These are phyloP conservation scores for Diploscapter pachys DNA, from an alignment of 1,140 invertebrate species.

Conservation along the genomic window DNA sequence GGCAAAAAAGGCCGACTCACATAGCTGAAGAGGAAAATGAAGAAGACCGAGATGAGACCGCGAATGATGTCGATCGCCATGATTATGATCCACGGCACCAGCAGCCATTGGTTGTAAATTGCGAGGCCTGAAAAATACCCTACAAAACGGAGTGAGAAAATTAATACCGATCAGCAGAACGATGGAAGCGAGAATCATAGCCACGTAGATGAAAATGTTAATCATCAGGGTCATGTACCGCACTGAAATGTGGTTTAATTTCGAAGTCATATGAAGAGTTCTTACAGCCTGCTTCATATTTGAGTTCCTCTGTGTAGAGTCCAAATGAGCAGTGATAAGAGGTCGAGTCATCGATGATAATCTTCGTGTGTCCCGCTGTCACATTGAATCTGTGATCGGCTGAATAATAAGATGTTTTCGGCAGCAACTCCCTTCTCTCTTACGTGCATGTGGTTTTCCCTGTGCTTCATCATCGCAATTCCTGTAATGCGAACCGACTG, in stretches of 20 bases:
- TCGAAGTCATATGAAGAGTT: neutral
- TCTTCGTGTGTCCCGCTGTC: slow-evolving; percentile 46
- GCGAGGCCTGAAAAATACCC: slow-evolving; percentile 22
- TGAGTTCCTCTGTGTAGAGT: slow-evolving; percentile 57
- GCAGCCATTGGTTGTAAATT: slow-evolving; percentile 50
- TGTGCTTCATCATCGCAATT: slow-evolving; percentile 54
- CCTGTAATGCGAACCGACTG: slow-evolving; percentile 38
- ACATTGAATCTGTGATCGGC: slow-evolving; percentile 54
- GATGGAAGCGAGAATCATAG: slow-evolving; percentile 49
- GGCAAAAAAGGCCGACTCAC: slow-evolving; percentile 32
- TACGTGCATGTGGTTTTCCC: slow-evolving; percentile 50
- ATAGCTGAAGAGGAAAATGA: slow-evolving; percentile 55
- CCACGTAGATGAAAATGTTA: slow-evolving; percentile 47
- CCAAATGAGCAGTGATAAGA: slow-evolving; percentile 58
- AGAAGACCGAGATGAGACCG: slow-evolving; percentile 51
- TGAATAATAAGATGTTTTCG: slow-evolving; percentile 25
- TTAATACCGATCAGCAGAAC: slow-evolving; percentile 43
- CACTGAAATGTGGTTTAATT: slow-evolving; percentile 33
- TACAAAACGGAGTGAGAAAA: neutral
- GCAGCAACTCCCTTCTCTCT: neutral
- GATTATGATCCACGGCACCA: slow-evolving; percentile 54
- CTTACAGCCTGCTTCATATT: slow-evolving; percentile 45
- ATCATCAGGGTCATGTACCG: slow-evolving; percentile 42
- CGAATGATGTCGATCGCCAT: slow-evolving; percentile 55
- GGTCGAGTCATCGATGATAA: slow-evolving; percentile 54